A percentile compares a stretch with the other conserved stretches of the same genome.
Evolutionary conservation across 2,888 invertebrate genomes (phyloP).

Genomic region (Drosophila kanekoi): DNA sequence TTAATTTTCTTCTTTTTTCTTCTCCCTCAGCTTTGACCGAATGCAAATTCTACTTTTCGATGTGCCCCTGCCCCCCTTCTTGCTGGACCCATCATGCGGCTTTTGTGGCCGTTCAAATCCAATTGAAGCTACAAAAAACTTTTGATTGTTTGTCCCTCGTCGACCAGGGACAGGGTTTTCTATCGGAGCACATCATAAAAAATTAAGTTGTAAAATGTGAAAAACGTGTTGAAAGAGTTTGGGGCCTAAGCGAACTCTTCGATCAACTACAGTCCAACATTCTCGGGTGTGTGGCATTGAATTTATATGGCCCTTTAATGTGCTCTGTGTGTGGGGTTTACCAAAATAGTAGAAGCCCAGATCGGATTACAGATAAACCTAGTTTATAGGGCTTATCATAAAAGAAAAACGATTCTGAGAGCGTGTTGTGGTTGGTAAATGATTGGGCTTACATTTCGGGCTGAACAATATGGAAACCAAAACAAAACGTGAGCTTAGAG

Average conservation of each 20-base stretch:
- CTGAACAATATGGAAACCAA: slow-evolving; percentile 9
- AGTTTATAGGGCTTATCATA: slow-evolving; percentile 21
- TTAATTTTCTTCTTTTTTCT: slow-evolving; percentile 69
- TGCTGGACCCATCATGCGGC: neutral
- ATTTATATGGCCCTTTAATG: slow-evolving; percentile 47
- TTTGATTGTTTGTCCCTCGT: slow-evolving; percentile 67
- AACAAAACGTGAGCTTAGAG: slow-evolving; percentile 4
- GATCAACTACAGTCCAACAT: slow-evolving; percentile 34
- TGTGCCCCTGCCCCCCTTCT: neutral
- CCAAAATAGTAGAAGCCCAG: slow-evolving; percentile 8
- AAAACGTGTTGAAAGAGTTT: slow-evolving; percentile 72
- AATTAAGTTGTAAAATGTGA: slow-evolving; percentile 74
- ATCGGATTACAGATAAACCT: slow-evolving; percentile 28
- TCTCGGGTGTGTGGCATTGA: slow-evolving; percentile 41
- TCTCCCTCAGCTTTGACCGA: slow-evolving; percentile 45
- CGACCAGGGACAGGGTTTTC: slow-evolving; percentile 31
- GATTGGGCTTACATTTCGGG: neutral
- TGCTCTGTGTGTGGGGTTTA: slow-evolving; percentile 2
- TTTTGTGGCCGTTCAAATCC: slow-evolving; percentile 46
- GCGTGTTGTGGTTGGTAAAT: slow-evolving; percentile 26
- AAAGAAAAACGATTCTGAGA: slow-evolving; percentile 10
- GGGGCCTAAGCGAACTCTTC: slow-evolving; percentile 45
- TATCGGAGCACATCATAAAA: slow-evolving; percentile 52
- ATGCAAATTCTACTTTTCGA: slow-evolving; percentile 77
- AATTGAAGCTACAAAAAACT: slow-evolving; percentile 58